phyloP scores from a whole-genome alignment of 2,888 invertebrate species.

The Agonopterix alstromeriana region DNA sequence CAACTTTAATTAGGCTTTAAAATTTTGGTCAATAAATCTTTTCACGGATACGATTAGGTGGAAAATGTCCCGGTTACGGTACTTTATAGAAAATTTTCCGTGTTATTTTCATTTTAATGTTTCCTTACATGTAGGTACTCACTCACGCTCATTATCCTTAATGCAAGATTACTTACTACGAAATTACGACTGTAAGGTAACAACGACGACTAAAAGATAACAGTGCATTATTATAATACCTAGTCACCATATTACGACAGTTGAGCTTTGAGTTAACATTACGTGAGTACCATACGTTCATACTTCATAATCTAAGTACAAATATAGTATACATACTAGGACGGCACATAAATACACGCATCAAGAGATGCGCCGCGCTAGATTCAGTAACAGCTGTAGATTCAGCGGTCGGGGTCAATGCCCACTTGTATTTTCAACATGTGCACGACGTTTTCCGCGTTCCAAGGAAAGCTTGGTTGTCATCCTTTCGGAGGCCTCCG shows the following conservation, averaged over 20 bases:
- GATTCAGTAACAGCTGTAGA: conserved; percentile 69
- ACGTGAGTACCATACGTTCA: too few relatives aligned
- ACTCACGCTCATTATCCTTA: too few relatives aligned
- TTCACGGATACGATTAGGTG: conserved; percentile 23
- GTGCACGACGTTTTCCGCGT: conserved; percentile 73
- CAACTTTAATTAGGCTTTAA: conserved; percentile 43
- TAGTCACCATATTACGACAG: too few relatives aligned
- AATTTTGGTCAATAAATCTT: conserved; percentile 39
- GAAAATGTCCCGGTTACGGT: conserved; percentile 4
- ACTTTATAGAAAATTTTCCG: conserved; percentile 15
- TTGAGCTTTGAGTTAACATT: too few relatives aligned
- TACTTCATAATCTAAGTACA: too few relatives aligned
- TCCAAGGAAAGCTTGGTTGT: conserved; percentile 68
- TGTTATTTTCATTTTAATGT: conserved; percentile 11
- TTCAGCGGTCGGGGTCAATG: conserved; percentile 69
- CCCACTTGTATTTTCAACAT: conserved; percentile 74
- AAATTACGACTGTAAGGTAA: too few relatives aligned
- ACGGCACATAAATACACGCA: conserved; percentile 51
- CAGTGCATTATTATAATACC: too few relatives aligned
- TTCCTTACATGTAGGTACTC: background rate
- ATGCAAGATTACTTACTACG: too few relatives aligned
- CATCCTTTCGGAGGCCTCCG: conserved; percentile 64
- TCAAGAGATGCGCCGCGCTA: conserved; percentile 55
- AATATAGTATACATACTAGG: background rate
- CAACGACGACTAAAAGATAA: too few relatives aligned